A percentile compares a stretch with the other conserved stretches of the same genome.
phyloP scores from a whole-genome alignment of 1,140 invertebrate genomes.

The Tetranychus cinnabarinus region DNA sequence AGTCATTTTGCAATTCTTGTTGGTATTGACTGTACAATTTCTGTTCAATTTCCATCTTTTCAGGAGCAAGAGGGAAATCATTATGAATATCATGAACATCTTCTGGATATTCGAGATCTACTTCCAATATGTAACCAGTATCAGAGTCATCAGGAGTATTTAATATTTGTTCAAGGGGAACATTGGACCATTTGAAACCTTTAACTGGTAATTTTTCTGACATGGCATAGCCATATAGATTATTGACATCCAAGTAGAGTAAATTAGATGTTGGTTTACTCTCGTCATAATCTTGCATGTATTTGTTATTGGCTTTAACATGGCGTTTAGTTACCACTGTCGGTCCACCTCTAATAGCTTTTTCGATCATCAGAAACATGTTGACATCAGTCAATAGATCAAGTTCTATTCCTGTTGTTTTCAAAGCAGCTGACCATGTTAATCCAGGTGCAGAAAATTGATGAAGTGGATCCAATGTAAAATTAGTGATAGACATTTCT shows the following conservation, averaged over 20 bases:
- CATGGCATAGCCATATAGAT: constrained; percentile 13
- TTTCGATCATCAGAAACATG: constrained; percentile 12
- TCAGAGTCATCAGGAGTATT: no score
- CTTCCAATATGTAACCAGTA: constrained; percentile 4
- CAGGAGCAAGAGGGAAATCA: no score
- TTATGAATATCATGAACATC: not conserved
- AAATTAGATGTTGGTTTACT: no score
- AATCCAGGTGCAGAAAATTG: constrained; percentile 16
- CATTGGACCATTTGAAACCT: constrained; percentile 5
- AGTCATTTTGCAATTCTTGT: no score
- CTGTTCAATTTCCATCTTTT: no score
- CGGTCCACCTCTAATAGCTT: no score
- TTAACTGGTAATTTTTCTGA: constrained; percentile 6
- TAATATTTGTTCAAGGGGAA: no score
- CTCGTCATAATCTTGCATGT: no score
- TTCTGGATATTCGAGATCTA: constrained; percentile 3
- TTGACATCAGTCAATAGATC: constrained; percentile 15
- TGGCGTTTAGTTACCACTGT: no score
- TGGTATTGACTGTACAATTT: no score
- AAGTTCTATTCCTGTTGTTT: constrained; percentile 14
- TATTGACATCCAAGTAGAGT: constrained; percentile 15
- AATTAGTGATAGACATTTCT: not conserved
- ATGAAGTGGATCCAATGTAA: constrained; percentile 15
- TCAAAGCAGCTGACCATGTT: constrained; percentile 5
- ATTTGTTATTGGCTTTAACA: no score